Base-by-base conservation (phyloP, 2,888 invertebrate genomes). In the Eupithecia abbreviata region DNA sequence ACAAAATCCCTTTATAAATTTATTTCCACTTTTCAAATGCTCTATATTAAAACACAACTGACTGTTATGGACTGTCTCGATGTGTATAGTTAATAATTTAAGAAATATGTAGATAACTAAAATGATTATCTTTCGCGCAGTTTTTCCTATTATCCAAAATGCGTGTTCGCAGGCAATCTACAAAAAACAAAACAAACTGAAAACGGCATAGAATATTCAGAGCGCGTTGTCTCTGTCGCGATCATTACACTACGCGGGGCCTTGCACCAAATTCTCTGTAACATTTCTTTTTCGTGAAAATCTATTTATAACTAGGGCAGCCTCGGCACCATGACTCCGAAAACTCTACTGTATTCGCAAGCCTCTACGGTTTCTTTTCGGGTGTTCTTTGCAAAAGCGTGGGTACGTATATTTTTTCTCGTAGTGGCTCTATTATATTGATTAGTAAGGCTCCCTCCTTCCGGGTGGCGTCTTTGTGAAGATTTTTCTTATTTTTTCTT, bases 271-370 rank as follows among this genome's bases (percentile, higher is more conserved):
- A 94, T 93, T 92, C 94, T 92, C 93, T 93, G 94, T 93, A 94
- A 94, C 94, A 93, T 95, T 95, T 95, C 94, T 95, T 95, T 94
- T 94, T 94, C 94, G 95, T 93, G 94, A 94, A 95, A 95, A 95
- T 95, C 94, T 95, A 95, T 95, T 95, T 95, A 95, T 95, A 95
- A 95, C 93, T 94, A 94, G 94, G 93, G 92, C 94, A 92, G 90
- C 88, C 90, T 89, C 90, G 90, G 85, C 86, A 81, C 84, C 83
- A 78, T 79, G 81, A 80, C 79, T 79, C 86, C 83, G 78, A 80
- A 30, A 85, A 89, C 82, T 85, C 89, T 85, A 77, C 76, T 77
- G 76, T 84, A 79, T 72, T 68, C 10, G 13, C 77, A 82, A 84
- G 79, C 79, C 79, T 77, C 75, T 82, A 88, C 78, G 84, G 85